Percentiles rank a stretch among this genome's conserved stretches.
Conservation (phyloP, 92 coral and sea anemone species). For the Blastomussa wellsi region DNA sequence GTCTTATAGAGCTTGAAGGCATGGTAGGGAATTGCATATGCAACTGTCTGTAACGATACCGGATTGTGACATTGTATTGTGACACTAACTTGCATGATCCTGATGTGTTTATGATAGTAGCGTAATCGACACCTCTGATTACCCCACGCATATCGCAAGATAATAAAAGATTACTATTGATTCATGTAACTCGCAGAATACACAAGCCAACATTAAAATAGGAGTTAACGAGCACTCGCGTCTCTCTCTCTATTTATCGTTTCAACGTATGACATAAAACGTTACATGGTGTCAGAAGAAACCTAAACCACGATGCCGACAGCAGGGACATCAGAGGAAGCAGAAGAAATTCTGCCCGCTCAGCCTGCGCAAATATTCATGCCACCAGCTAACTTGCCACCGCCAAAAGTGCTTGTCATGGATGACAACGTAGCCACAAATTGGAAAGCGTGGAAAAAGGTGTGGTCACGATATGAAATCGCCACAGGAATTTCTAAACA, state of each 20-base stretch:
- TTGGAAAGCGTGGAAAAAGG: slow-evolving; percentile 32
- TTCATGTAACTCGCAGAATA: too few species aligned
- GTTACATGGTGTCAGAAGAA: not conserved
- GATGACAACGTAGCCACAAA: slow-evolving; percentile 11
- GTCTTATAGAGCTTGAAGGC: slow-evolving; percentile 37
- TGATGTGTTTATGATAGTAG: too few species aligned
- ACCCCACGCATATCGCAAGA: too few species aligned
- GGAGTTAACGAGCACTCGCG: too few species aligned
- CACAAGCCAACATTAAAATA: too few species aligned
- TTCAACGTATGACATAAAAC: too few species aligned
- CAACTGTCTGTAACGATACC: too few species aligned
- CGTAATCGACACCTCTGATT: too few species aligned
- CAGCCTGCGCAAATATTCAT: slow-evolving; percentile 18
- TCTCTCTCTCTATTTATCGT: too few species aligned
- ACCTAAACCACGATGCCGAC: not conserved
- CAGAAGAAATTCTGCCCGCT: not conserved
- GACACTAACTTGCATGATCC: too few species aligned
- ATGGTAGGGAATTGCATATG: slow-evolving; percentile 64
- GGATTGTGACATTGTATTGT: too few species aligned
- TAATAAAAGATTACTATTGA: too few species aligned
- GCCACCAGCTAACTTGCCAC: slow-evolving; percentile 31
- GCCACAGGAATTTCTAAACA: slow-evolving; percentile 37
- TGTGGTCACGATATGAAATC: slow-evolving; percentile 22
- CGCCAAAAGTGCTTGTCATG: slow-evolving; percentile 31
- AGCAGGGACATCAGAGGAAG: not conserved